These are phyloP conservation scores for Amazona vittata DNA, from an alignment of 2,113 vertebrate species.

Conservation along the genomic window DNA sequence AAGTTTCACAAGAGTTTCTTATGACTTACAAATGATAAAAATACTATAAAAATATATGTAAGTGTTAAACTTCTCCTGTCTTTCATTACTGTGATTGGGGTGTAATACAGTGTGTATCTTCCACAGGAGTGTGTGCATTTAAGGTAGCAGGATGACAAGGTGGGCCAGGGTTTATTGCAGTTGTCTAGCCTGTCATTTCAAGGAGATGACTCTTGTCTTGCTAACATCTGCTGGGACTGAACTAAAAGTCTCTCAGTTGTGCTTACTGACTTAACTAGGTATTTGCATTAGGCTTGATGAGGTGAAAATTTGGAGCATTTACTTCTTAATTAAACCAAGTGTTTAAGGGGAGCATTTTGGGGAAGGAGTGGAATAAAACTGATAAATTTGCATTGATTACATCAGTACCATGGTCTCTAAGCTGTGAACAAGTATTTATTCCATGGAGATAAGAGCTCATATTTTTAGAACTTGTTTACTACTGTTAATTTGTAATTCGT, in stretches of 20 bases:
- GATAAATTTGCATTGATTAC: background rate
- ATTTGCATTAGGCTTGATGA: background rate
- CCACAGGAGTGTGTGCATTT: background rate
- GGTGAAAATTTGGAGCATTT: background rate
- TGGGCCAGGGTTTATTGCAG: background rate
- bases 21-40: background rate
- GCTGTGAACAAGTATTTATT: background rate
- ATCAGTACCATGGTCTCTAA: background rate
- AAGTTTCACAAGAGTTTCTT: background rate
- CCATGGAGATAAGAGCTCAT: background rate
- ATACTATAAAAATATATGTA: background rate
- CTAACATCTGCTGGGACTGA: background rate
- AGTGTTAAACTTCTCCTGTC: background rate
- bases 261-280: background rate
- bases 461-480: background rate
- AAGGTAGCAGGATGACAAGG: background rate
- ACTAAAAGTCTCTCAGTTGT: background rate
- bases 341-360: background rate
- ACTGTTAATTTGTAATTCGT: background rate
- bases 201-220: background rate
- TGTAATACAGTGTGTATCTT: fast-evolving
- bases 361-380: background rate
- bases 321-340: background rate
- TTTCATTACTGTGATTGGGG: background rate
- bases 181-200: background rate